Evolutionary conservation across 1,140 invertebrate species (phyloP).

Genomic region (Argopecten irradians): DNA sequence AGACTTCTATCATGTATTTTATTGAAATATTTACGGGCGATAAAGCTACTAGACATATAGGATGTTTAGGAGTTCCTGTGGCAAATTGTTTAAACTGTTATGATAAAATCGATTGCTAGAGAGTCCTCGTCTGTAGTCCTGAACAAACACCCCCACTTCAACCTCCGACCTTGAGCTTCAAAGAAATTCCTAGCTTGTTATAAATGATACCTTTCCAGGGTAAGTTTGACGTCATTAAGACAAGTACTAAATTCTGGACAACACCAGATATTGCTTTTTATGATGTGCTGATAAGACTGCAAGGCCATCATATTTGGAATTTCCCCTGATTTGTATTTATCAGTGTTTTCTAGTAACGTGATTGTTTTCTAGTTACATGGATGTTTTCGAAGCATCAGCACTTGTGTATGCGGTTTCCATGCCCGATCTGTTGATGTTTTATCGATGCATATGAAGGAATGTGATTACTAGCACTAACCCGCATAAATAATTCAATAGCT

Average conservation of each 20-base stretch:
- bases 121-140: not conserved
- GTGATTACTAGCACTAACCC: not conserved
- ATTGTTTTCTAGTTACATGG: not conserved
- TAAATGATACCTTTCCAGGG: not conserved
- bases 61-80: conserved; percentile 7
- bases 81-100: conserved; percentile 11
- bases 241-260: not conserved
- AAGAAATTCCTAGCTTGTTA: not conserved
- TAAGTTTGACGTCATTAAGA: not conserved
- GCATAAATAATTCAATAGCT: not conserved
- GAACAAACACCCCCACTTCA: conserved; percentile 4
- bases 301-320: not conserved
- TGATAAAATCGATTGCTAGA: conserved; percentile 15
- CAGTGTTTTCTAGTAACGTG: not conserved
- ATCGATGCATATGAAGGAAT: not conserved
- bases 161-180: conserved; percentile 14
- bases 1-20: not conserved
- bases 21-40: conserved; percentile 1
- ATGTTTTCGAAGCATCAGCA: not conserved
- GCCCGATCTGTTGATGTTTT: not conserved
- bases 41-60: not conserved
- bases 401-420: not conserved
- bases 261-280: not conserved
- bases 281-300: not conserved
- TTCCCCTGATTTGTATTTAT: not conserved